Percentiles rank a stretch among this genome's conserved stretches.
Evolutionary conservation across 2,113 vertebrate genomes (phyloP).

Genomic region (Plecturocebus donacophilus): DNA sequence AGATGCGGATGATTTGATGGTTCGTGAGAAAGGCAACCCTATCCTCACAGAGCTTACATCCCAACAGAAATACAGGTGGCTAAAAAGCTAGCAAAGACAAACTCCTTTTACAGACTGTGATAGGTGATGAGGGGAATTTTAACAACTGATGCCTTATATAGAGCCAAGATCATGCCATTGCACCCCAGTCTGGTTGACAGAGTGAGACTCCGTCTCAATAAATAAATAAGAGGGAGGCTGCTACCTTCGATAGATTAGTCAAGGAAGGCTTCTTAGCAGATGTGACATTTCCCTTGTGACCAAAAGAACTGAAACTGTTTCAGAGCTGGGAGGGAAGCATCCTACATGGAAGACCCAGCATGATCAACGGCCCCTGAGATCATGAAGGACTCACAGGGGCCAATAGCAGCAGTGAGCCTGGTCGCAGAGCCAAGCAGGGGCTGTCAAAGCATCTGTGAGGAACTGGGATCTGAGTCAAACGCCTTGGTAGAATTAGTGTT

Average conservation of each 20-base stretch:
- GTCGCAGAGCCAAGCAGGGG: accelerated
- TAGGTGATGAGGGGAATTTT: too few species aligned
- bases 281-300: background rate
- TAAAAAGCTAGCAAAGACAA: background rate
- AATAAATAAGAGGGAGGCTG: background rate
- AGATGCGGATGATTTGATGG: background rate
- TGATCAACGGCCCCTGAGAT: background rate
- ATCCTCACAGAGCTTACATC: accelerated
- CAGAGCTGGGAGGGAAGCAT: background rate
- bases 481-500: background rate
- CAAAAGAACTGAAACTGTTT: background rate
- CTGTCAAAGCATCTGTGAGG: too few species aligned
- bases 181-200: too few species aligned
- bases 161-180: too few species aligned
- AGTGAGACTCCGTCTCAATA: too few species aligned
- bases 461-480: accelerated
- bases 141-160: background rate
- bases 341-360: background rate
- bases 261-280: background rate
- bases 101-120: background rate
- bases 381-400: background rate
- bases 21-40: background rate
- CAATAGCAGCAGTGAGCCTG: background rate
- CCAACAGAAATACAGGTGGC: background rate
- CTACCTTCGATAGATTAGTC: background rate